These are phyloP conservation scores for Himalopsyche kuldschensis DNA, from an alignment of 2,888 invertebrate species.

Conservation along the genomic window DNA sequence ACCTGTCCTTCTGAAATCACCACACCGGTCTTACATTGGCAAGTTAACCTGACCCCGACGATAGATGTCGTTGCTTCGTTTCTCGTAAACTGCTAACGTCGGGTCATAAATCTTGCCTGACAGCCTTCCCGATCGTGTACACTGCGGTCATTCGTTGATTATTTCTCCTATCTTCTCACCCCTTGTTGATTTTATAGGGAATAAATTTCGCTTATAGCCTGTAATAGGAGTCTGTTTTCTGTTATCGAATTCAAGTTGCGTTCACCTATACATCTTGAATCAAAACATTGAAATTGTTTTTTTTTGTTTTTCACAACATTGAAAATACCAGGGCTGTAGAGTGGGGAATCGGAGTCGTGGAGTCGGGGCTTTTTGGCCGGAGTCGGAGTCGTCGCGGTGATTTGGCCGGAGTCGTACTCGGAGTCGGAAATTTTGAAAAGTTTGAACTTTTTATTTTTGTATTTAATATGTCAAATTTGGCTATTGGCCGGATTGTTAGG, in stretches of 20 bases:
- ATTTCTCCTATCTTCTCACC: background rate
- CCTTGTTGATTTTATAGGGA: background rate
- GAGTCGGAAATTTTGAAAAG: no score
- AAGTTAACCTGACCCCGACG: background rate
- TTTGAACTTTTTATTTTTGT: no score
- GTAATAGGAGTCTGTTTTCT: background rate
- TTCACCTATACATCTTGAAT: background rate
- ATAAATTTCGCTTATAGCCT: background rate
- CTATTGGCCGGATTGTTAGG: no score
- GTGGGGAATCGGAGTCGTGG: no score
- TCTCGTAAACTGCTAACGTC: background rate
- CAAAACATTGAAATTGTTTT: no score
- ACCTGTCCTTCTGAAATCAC: background rate
- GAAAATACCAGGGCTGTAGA: no score
- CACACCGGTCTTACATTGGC: background rate
- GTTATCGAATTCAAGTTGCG: background rate
- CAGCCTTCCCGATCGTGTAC: background rate
- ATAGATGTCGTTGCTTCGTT: background rate
- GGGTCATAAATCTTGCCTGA: background rate
- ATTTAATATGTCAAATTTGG: no score
- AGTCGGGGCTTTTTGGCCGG: no score
- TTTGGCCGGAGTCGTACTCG: no score
- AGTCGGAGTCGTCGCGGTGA: no score
- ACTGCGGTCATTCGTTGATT: background rate
- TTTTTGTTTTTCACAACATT: no score